phyloP scores from a whole-genome alignment of 2,888 invertebrate genomes.

The Sphinx pinastri region DNA sequence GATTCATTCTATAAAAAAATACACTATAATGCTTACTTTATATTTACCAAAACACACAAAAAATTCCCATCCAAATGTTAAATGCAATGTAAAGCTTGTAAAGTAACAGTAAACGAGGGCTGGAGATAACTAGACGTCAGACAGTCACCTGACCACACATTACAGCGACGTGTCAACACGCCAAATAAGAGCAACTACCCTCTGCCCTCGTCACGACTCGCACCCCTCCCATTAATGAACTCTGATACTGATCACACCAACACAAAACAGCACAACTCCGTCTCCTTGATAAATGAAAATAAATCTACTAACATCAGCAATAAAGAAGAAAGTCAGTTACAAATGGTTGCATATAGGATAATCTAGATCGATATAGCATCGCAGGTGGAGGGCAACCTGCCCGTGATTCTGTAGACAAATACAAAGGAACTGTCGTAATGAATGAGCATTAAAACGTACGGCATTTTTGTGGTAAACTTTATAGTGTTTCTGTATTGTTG shows the following conservation, averaged over 20 bases:
- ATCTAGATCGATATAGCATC: neutral
- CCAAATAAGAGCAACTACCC: slow-evolving; percentile 24
- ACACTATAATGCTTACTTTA: no score
- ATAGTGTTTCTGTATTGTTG: slow-evolving; percentile 4
- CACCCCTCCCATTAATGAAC: slow-evolving; percentile 24
- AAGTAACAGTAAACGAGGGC: neutral
- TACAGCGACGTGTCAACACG: neutral
- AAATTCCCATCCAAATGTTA: neutral
- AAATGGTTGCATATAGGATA: neutral
- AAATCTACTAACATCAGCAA: no score
- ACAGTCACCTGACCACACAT: neutral
- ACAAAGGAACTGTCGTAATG: slow-evolving; percentile 3
- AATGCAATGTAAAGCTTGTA: neutral
- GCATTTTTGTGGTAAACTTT: slow-evolving; percentile 11
- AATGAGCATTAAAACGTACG: slow-evolving; percentile 22
- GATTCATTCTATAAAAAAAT: no score
- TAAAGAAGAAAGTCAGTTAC: neutral
- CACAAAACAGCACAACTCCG: neutral
- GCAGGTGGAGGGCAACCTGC: slow-evolving; percentile 8
- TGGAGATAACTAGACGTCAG: neutral
- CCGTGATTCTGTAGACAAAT: slow-evolving; percentile 13
- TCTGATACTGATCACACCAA: neutral
- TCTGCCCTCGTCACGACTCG: slow-evolving; percentile 24
- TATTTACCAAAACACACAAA: neutral
- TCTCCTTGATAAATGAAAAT: neutral